Conservation (phyloP, 92 coral and sea anemone species). For the Anthopleura xanthogrammica region DNA sequence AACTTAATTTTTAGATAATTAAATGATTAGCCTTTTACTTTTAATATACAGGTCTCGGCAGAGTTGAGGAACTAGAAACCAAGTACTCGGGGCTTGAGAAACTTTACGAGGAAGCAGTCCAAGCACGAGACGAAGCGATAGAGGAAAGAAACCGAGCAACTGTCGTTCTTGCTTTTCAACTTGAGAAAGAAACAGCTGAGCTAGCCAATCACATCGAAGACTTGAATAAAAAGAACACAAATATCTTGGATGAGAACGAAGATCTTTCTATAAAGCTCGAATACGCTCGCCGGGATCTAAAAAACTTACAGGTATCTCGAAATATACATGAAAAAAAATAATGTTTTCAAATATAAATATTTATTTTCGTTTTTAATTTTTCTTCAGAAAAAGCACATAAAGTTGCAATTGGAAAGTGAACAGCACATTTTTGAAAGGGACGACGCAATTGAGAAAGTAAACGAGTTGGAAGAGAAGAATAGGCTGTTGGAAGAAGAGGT, state of each 20-base stretch:
- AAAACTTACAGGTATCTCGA: conserved; percentile 50
- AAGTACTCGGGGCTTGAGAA: conserved; percentile 63
- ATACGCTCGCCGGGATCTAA: conserved; percentile 70
- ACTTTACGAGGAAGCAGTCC: conserved; percentile 69
- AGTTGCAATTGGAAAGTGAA: conserved; percentile 87
- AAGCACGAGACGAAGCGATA: conserved; percentile 73
- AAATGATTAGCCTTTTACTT: neutral
- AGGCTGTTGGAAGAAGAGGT: neutral
- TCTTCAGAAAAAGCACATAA: conserved; percentile 59
- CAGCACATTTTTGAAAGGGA: conserved; percentile 56
- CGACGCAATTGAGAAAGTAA: conserved; percentile 42
- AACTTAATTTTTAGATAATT: no score
- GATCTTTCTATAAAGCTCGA: conserved; percentile 68
- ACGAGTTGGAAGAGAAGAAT: conserved; percentile 37
- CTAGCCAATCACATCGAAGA: conserved; percentile 54
- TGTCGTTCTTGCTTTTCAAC: conserved; percentile 75
- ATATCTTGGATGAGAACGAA: conserved; percentile 54
- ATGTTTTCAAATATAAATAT: neutral
- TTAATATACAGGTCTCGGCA: conserved; percentile 57
- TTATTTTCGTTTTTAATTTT: neutral
- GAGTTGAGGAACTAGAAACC: conserved; percentile 69
- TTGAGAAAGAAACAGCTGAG: conserved; percentile 72
- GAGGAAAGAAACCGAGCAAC: conserved; percentile 87
- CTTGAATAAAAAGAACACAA: conserved; percentile 49
- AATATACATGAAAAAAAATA: neutral